phyloP scores from a whole-genome alignment of 2,888 invertebrate species.

The Spilarctia lutea region DNA sequence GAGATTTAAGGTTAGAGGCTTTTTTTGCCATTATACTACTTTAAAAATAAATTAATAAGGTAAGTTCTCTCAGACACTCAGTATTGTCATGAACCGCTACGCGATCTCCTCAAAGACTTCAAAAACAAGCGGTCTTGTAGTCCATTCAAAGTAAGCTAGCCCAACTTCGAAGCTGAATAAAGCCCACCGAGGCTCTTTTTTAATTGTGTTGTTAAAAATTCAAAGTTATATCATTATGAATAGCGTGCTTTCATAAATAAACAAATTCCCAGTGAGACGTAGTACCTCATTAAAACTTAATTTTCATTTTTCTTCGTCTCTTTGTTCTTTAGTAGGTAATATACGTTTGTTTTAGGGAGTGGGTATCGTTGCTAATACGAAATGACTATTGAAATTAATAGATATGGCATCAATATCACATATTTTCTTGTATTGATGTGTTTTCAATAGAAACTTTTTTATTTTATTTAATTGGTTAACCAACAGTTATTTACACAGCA shows the following conservation, averaged over 20 bases:
- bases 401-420: background rate
- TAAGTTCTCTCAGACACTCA: background rate
- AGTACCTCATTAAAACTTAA: conserved; percentile 3
- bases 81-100: background rate
- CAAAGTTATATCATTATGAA: background rate
- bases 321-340: background rate
- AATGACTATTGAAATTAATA: background rate
- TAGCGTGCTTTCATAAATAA: background rate
- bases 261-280: background rate
- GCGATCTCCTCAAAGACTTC: background rate
- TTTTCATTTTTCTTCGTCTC: background rate
- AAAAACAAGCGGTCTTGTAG: background rate
- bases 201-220: background rate
- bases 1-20: background rate
- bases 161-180: background rate
- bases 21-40: background rate
- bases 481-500: no score
- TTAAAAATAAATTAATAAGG: background rate
- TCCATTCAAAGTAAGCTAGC: background rate
- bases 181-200: background rate
- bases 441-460: no score
- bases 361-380: background rate
- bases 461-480: no score
- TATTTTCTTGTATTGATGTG: background rate
- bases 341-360: background rate